Evolutionary conservation across 2,888 invertebrate genomes (phyloP), one percentile per base, ranked within the genome.

Genomic region (Oscheius sp.): DNA sequence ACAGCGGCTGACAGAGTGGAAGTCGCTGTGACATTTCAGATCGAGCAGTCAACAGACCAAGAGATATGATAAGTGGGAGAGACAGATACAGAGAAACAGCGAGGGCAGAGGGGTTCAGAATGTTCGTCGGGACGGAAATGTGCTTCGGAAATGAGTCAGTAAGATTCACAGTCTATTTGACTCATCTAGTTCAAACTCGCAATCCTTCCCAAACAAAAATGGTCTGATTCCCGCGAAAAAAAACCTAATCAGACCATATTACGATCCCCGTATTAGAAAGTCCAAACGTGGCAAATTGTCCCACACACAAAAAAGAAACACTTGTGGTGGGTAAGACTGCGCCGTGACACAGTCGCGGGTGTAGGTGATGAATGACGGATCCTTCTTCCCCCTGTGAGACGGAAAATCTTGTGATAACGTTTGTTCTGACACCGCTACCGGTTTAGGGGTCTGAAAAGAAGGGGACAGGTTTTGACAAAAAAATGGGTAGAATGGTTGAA

Each of bases 331-430:
- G 53, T 53, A 21, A 21, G 21, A 21, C 21, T 21, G 21, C 21
- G 21, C 32, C 57, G 29, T 57, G 57, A 32, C 57, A 57, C 57
- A 57, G 29, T 29, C 57, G 57, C 29, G 53, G n/a, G 53, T 21
- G 5, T 33, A 35, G 37, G 60, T 60, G 60, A 60, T 60, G 60
- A 60, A 60, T 60, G 60, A 60, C 60, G 60, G 60, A 60, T 60
- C 42, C 60, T 21, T 21, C 21, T 21, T 21, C 21, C 21, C 21
- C 21, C 21, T 21, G 21, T 21, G 60, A 33, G 35, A 7, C 42
- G 42, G 42, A 7, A 5, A 33, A 35, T 35, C 60, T 60, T 63
- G 48, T 63, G 63, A 63, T 63, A 63, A 63, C 48, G 21, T 35
- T 37, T n/a, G 11, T 63, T 2, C 11, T 63, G 63, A 48, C 21